Evolutionary conservation across 2,888 invertebrate genomes (phyloP).

Genomic region (Xanthorhoe spadicearia): DNA sequence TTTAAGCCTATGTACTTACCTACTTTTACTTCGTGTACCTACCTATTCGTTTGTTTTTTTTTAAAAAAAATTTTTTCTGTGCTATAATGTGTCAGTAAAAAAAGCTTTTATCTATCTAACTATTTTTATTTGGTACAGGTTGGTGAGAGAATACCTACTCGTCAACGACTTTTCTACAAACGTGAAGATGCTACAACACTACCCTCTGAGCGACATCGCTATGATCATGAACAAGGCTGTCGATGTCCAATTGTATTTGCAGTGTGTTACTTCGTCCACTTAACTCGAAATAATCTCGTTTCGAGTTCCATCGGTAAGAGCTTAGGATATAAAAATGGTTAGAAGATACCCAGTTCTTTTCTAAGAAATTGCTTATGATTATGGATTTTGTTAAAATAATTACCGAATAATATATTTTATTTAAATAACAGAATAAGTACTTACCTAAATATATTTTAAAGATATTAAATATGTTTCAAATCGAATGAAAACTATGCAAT

Average conservation of each 20-base stretch:
- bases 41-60: too few relatives aligned
- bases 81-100: too few relatives aligned
- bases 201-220: constrained; percentile 95
- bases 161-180: constrained; percentile 96
- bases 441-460: too few relatives aligned
- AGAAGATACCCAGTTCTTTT: not conserved
- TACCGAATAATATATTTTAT: too few relatives aligned
- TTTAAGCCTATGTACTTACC: too few relatives aligned
- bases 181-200: constrained; percentile 97
- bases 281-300: not conserved
- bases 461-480: too few relatives aligned
- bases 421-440: too few relatives aligned
- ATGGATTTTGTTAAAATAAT: too few relatives aligned
- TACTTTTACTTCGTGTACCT: too few relatives aligned
- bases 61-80: too few relatives aligned
- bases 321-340: not conserved
- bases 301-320: not conserved
- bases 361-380: too few relatives aligned
- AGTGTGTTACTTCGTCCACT: not conserved
- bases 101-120: too few relatives aligned
- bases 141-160: constrained; percentile 92
- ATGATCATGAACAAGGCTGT: constrained; percentile 92
- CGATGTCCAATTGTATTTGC: constrained; percentile 41
- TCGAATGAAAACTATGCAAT: not conserved
- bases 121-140: constrained; percentile 81